These are phyloP conservation scores for Arge pagana DNA, from an alignment of 2,888 invertebrate genomes.

Conservation along the genomic window DNA sequence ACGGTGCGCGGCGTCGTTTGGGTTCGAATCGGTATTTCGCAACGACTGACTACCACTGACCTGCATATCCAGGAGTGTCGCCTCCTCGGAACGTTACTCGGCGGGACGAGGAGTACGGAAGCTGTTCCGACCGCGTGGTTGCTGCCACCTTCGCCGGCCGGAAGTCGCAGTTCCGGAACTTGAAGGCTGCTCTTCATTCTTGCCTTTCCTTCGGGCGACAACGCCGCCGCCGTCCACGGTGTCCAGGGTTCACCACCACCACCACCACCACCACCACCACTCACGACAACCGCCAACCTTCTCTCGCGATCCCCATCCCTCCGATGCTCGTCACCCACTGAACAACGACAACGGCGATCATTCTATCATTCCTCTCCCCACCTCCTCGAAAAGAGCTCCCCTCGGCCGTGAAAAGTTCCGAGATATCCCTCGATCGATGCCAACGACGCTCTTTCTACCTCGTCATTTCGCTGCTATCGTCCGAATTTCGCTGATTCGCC, in stretches of 20 bases:
- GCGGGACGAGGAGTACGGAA: slow-evolving; percentile 57
- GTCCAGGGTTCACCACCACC: slow-evolving; percentile 22
- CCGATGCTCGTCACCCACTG: slow-evolving; percentile 35
- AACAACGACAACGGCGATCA: slow-evolving; percentile 31
- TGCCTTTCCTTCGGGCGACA: slow-evolving; percentile 50
- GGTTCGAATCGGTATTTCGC: not conserved
- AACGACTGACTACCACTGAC: slow-evolving; percentile 60
- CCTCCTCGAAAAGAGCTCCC: too few relatives aligned
- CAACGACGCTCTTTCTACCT: too few relatives aligned
- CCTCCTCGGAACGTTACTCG: slow-evolving; percentile 65
- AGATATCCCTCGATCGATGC: too few relatives aligned
- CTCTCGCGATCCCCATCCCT: slow-evolving; percentile 31
- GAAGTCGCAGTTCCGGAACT: slow-evolving; percentile 71
- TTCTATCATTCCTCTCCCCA: too few relatives aligned
- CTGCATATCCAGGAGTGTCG: slow-evolving; percentile 80
- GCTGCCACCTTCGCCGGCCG: slow-evolving; percentile 60
- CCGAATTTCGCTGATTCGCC: too few relatives aligned
- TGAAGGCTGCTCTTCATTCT: slow-evolving; percentile 63
- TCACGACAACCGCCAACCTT: slow-evolving; percentile 27
- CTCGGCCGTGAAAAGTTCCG: too few relatives aligned
- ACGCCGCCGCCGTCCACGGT: slow-evolving; percentile 14
- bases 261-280: slow-evolving; percentile 29
- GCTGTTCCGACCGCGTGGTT: slow-evolving; percentile 49
- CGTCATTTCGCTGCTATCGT: too few relatives aligned
- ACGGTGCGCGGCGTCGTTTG: too few relatives aligned